These are phyloP conservation scores for Lysandra coridon DNA, from an alignment of 2,888 invertebrate genomes.

Conservation along the genomic window DNA sequence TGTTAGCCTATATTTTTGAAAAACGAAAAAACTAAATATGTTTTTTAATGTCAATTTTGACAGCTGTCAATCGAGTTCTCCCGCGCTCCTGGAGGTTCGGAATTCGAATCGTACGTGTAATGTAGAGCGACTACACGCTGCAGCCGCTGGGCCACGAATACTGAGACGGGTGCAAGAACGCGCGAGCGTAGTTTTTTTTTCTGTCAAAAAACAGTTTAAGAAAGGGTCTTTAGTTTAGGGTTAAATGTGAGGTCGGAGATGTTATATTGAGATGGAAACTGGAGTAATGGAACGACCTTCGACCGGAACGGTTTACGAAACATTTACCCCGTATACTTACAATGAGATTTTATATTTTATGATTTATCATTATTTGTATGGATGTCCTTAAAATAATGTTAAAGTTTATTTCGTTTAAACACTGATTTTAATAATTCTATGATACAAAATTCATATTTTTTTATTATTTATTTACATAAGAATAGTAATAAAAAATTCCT, in stretches of 20 bases:
- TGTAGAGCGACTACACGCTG: slow-evolving; percentile 65
- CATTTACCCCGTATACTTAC: slow-evolving; percentile 30
- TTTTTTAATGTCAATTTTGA: slow-evolving; percentile 45
- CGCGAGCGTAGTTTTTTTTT: slow-evolving; percentile 64
- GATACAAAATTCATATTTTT: too few relatives aligned
- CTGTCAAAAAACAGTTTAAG: slow-evolving; percentile 68
- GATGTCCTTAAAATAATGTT: too few relatives aligned
- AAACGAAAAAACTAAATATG: slow-evolving; percentile 34
- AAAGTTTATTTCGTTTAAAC: too few relatives aligned
- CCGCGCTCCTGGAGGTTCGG: slow-evolving; percentile 67
- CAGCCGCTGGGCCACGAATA: slow-evolving; percentile 74
- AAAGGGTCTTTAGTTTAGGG: slow-evolving; percentile 71
- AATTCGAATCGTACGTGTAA: slow-evolving; percentile 51
- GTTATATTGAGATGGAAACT: slow-evolving; percentile 48
- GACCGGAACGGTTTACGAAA: slow-evolving; percentile 38
- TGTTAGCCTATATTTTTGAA: background rate
- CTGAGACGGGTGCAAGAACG: slow-evolving; percentile 54
- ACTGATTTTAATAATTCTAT: too few relatives aligned
- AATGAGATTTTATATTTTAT: slow-evolving; percentile 14
- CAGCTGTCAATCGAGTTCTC: slow-evolving; percentile 58
- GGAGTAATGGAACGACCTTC: slow-evolving; percentile 45
- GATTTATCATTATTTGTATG: background rate
- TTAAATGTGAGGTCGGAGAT: slow-evolving; percentile 67
- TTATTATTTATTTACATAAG: too few relatives aligned
- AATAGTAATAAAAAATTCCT: too few relatives aligned